phyloP scores from a whole-genome alignment of 2,888 invertebrate species.

The Pollenia amentaria region DNA sequence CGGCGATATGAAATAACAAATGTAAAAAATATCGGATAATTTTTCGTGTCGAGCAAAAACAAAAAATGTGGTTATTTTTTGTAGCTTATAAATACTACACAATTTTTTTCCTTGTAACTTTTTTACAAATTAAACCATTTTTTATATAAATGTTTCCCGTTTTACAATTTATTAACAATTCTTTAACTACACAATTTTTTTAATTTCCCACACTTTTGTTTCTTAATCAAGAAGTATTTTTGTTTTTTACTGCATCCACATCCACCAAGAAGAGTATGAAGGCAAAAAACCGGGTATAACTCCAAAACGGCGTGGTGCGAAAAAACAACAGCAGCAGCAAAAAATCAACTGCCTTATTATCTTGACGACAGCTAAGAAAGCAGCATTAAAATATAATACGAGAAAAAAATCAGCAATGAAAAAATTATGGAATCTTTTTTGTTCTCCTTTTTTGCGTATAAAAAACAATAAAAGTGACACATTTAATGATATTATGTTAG shows the following conservation, averaged over 20 bases:
- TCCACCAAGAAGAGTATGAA: conserved; percentile 8
- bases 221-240: conserved; percentile 10
- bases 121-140: conserved; percentile 29
- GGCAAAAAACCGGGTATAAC: conserved; percentile 67
- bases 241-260: conserved; percentile 16
- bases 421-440: conserved; percentile 61
- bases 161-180: conserved; percentile 31
- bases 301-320: conserved; percentile 72
- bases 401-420: conserved; percentile 65
- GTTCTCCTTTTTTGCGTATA: conserved; percentile 40
- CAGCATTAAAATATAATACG: conserved; percentile 65
- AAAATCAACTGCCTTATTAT: conserved; percentile 66
- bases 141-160: conserved; percentile 7
- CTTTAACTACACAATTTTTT: background rate
- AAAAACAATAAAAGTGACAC: conserved; percentile 53
- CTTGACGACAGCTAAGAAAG: conserved; percentile 65
- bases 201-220: conserved; percentile 57
- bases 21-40: conserved; percentile 50
- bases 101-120: conserved; percentile 31
- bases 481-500: conserved; percentile 59
- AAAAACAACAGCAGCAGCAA: conserved; percentile 52
- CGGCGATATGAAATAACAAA: conserved; percentile 13
- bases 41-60: conserved; percentile 17
- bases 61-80: conserved; percentile 35
- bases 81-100: conserved; percentile 28